A percentile compares a stretch with the other conserved stretches of the same genome.
Evolutionary conservation across 2,797 vertebrate genomes (phyloP).

Genomic region (Anableps anableps): DNA sequence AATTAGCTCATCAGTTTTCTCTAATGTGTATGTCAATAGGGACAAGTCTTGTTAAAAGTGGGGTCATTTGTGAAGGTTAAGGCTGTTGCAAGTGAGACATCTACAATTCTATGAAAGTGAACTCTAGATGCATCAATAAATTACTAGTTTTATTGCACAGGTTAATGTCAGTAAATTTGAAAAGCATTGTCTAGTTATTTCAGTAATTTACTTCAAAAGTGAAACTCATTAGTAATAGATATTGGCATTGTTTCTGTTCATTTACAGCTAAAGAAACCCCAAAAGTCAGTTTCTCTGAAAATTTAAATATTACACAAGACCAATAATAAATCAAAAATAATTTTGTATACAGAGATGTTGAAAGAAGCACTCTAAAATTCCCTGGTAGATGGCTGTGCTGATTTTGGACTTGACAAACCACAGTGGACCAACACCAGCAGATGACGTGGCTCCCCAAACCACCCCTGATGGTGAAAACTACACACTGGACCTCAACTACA

Average conservation of each 20-base stretch:
- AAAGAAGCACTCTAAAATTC: background rate
- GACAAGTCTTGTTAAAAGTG: conserved; percentile 37
- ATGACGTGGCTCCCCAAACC: background rate
- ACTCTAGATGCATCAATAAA: background rate
- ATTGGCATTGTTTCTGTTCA: no score
- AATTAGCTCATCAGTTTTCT: conserved; percentile 66
- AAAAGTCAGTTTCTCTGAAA: no score
- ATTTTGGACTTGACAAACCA: background rate
- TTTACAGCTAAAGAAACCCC: no score
- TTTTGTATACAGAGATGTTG: background rate
- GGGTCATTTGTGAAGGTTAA: conserved; percentile 50
- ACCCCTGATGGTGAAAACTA: background rate
- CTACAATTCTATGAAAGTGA: background rate
- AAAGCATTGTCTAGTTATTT: background rate
- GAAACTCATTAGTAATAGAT: background rate
- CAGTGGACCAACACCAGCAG: background rate
- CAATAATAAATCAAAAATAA: no score
- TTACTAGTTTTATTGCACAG: background rate
- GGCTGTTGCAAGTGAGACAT: conserved; percentile 2
- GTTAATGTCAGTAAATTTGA: background rate
- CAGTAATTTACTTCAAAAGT: background rate
- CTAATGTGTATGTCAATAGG: conserved; percentile 51
- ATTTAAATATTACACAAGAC: no score
- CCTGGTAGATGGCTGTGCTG: background rate
- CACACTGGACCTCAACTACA: background rate